These are phyloP conservation scores for Synergus laeviventris DNA, from an alignment of 2,888 invertebrate species.

Conservation along the genomic window DNA sequence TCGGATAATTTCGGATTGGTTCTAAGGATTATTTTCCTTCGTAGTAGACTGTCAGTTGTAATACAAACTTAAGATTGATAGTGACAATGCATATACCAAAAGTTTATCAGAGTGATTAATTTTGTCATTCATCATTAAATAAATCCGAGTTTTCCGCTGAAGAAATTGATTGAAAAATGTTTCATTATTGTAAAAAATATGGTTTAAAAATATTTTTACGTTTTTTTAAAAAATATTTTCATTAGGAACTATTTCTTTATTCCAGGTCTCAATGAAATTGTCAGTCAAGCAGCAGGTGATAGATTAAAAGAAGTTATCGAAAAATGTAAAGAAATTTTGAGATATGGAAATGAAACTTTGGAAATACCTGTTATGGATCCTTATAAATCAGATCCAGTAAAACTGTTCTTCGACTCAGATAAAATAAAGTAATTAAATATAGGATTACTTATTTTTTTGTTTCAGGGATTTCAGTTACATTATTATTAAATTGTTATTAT, in stretches of 20 bases:
- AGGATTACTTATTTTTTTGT: neutral
- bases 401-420: constrained; percentile 38
- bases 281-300: constrained; percentile 25
- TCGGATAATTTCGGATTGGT: no score
- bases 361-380: constrained; percentile 66
- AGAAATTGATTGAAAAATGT: no score
- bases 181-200: neutral
- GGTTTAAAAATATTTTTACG: neutral
- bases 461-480: neutral
- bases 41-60: neutral
- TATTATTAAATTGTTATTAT: neutral
- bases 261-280: neutral
- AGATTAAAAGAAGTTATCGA: constrained; percentile 53
- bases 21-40: neutral
- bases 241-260: neutral
- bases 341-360: constrained; percentile 52
- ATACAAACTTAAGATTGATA: neutral
- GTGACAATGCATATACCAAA: neutral
- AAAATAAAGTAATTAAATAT: constrained; percentile 41
- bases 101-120: neutral
- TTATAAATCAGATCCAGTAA: neutral
- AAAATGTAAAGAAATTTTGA: constrained; percentile 47
- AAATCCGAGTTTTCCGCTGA: no score
- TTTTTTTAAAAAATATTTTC: neutral
- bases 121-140: no score